phyloP scores from a whole-genome alignment of 2,113 vertebrate species.

The Xyrauchen texanus region DNA sequence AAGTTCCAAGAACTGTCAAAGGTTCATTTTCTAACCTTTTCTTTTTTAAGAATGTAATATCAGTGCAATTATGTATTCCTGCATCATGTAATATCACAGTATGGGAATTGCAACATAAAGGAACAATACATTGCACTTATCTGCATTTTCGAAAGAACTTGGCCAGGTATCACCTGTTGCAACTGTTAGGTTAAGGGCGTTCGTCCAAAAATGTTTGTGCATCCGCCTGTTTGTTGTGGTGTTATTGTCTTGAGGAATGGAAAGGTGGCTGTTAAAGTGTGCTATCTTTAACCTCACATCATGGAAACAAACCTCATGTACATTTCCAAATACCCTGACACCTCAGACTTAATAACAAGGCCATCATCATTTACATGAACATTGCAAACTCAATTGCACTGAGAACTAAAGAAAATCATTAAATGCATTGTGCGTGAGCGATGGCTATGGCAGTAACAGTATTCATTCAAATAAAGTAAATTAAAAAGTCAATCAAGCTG shows the following conservation, averaged over 20 bases:
- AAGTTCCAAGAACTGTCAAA: too few species aligned
- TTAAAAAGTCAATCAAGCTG: background rate
- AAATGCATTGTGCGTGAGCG: too few species aligned
- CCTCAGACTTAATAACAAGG: constrained; percentile 29
- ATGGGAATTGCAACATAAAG: background rate
- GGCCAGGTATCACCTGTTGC: constrained; percentile 22
- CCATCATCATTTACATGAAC: constrained; percentile 12
- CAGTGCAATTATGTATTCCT: background rate
- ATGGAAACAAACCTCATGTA: constrained; percentile 20
- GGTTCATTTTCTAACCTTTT: too few species aligned
- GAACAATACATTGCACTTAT: background rate
- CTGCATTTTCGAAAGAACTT: background rate
- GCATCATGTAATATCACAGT: background rate
- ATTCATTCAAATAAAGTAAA: too few species aligned
- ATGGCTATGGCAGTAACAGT: too few species aligned
- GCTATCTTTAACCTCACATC: constrained; percentile 10
- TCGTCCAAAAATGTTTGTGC: constrained; percentile 6
- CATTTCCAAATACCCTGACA: constrained; percentile 23
- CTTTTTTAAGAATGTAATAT: background rate
- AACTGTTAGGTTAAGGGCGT: background rate
- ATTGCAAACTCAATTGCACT: background rate
- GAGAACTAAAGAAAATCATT: too few species aligned
- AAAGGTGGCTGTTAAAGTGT: background rate
- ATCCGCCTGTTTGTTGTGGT: constrained; percentile 5
- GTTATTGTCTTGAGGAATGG: constrained; percentile 3